Base-by-base conservation (phyloP, 2,888 invertebrate species). In the Drosophila stalkeri region DNA sequence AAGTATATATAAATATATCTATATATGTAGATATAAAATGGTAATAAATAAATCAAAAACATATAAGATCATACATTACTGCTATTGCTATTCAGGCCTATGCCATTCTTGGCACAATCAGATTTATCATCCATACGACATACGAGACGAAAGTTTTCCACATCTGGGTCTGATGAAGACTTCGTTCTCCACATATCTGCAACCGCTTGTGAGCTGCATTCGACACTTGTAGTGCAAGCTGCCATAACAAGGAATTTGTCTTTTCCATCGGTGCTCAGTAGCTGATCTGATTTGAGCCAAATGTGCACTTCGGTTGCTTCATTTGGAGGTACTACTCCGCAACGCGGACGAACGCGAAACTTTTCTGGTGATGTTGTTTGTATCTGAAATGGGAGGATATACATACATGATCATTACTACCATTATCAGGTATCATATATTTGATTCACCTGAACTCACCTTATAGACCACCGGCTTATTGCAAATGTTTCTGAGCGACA, bases 311-410 rank as follows among this genome's bases (percentile, higher is more conserved):
- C 94, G 44, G 95, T 94, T 0, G 94, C 94, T 4, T 94, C 94
- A 11, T 96, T 95, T 0, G 96, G 95, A 2, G 94, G 93, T 60
- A 99, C 92, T 8, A 95, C 93, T 0, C 98, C 98, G 8, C 96
- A 95, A 85, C 97, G 98, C 0, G 98, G 99, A 61, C 97, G 95
- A 2, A 99, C 99, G 37, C 98, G 94, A 93, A 98, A 99, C 92
- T 98, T 98, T 88, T 98, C 98, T 0, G 99, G 99, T 0, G 98
- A 97, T 5, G 99, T 99, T 16, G 99, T 99, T 93, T 99, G 97
- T 75, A 99, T 96, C 96, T 99, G 94, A 9, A 37, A 31, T 6
- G 27, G 27, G 27, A 11, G 11, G 8, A n/a, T n/a, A n/a, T 41
- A 41, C 2, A n/a, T 27, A 27, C 27, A 8, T n/a, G 1, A 2